A percentile compares a stretch with the other conserved stretches of the same genome.
Evolutionary conservation across 2,888 invertebrate species (phyloP).

Genomic region (Dastarcus helophoroides): DNA sequence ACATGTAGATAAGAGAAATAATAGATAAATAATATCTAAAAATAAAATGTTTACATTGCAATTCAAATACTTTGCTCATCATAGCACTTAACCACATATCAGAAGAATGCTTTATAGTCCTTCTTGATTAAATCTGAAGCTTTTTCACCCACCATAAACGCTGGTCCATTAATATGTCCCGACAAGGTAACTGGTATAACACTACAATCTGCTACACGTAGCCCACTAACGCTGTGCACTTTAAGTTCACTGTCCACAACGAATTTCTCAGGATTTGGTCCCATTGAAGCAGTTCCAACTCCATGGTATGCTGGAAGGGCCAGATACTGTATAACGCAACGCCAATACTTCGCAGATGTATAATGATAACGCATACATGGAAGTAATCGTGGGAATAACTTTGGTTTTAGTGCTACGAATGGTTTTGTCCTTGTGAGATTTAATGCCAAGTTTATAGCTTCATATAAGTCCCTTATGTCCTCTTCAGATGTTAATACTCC

Average conservation of each 20-base stretch:
- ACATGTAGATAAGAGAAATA: no score
- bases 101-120: no score
- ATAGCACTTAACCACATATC: no score
- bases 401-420: slow-evolving; percentile 32
- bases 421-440: slow-evolving; percentile 34
- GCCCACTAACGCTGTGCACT: slow-evolving; percentile 52
- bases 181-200: slow-evolving; percentile 61
- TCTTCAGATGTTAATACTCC: slow-evolving; percentile 48
- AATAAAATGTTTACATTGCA: no score
- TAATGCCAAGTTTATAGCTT: slow-evolving; percentile 39
- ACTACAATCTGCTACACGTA: slow-evolving; percentile 69
- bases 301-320: slow-evolving; percentile 25
- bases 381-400: slow-evolving; percentile 29
- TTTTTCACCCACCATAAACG: slow-evolving; percentile 39
- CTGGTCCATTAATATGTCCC: slow-evolving; percentile 45
- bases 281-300: slow-evolving; percentile 46
- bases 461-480: slow-evolving; percentile 43
- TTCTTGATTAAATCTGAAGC: slow-evolving; percentile 38
- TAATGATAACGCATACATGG: slow-evolving; percentile 38
- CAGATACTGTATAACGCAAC: slow-evolving; percentile 34
- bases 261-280: slow-evolving; percentile 44
- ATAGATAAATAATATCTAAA: no score
- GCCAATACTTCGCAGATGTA: slow-evolving; percentile 40
- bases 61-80: no score
- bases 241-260: slow-evolving; percentile 59